Evolutionary conservation across 2,797 vertebrate genomes (phyloP).

Genomic region (Knipowitschia caucasica): DNA sequence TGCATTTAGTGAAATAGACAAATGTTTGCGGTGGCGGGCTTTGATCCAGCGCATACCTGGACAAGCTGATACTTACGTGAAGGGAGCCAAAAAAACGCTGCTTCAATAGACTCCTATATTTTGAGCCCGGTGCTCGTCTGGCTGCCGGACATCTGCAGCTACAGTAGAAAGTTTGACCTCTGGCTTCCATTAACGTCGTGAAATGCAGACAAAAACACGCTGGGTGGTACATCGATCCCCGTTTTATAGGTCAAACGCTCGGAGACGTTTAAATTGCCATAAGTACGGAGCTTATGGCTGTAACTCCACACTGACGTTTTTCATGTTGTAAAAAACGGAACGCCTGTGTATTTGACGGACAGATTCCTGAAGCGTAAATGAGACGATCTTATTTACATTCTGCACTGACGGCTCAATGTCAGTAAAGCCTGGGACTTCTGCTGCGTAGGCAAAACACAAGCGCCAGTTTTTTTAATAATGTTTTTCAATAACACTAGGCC

Average conservation of each 20-base stretch:
- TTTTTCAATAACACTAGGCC: constrained; percentile 69
- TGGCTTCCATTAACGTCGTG: constrained; percentile 4
- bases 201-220: constrained; percentile 19
- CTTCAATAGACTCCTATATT: neutral
- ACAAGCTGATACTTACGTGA: constrained; percentile 3
- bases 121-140: neutral
- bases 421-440: constrained; percentile 57
- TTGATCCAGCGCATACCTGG: neutral
- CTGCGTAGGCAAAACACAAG: constrained; percentile 63
- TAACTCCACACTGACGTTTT: constrained; percentile 15
- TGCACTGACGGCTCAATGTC: constrained; percentile 52
- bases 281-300: constrained; percentile 27
- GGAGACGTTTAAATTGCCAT: constrained; percentile 39
- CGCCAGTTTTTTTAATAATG: constrained; percentile 66
- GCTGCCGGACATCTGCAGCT: constrained; percentile 1
- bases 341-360: constrained; percentile 52
- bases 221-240: constrained; percentile 26
- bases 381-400: constrained; percentile 53
- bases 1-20: neutral
- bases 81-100: neutral
- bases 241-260: constrained; percentile 8
- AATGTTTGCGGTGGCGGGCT: neutral
- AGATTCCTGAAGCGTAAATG: constrained; percentile 43
- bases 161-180: constrained; percentile 8
- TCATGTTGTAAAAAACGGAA: constrained; percentile 37